Evolutionary conservation across 2,888 invertebrate genomes (phyloP), one percentile per base, ranked within the genome.

Genomic region (Palloptera scutellata): DNA sequence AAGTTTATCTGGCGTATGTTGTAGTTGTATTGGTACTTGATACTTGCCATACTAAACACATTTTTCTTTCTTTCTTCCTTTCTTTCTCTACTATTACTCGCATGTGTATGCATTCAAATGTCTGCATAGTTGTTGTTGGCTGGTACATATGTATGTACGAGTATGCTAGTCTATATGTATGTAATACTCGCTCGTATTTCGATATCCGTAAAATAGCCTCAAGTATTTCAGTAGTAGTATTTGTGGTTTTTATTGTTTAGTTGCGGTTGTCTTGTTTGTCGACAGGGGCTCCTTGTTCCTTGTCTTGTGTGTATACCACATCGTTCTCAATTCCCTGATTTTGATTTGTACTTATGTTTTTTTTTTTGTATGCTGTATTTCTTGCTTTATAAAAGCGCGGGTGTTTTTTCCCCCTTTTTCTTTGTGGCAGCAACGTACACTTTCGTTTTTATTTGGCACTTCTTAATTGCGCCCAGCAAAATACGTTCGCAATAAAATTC

Each of bases 151-250:
- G 30, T 6, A 30, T 4, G n/a, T n/a, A n/a, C n/a, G n/a, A n/a
- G n/a, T n/a, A n/a, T n/a, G n/a, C n/a, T n/a, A n/a, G n/a, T n/a
- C n/a, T n/a, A n/a, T n/a, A n/a, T n/a, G 62, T 58, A 58, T 58
- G 52, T 64, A 57, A 64, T 64, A 57, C 30, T 30, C 30, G 30
- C 6, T 74, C 67, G 75, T 68, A 71, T 73, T 78, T 77, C 75
- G 72, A 76, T 77, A 76, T 70, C 73, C 78, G 72, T 73, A 70
- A 73, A 77, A 77, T 77, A 67, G 76, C 79, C 76, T 73, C 55
- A 72, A 76, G 75, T 73, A 72, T 60, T 58, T 61, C 66, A 42
- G 66, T 66, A 66, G 66, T 61, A 61, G 55, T 68, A 65, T 65
- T 67, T 75, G 72, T 75, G 74, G 72, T 68, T 70, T 74, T 67